phyloP scores from a whole-genome alignment of 1,140 invertebrate genomes.

The Probaryconus sp. region DNA sequence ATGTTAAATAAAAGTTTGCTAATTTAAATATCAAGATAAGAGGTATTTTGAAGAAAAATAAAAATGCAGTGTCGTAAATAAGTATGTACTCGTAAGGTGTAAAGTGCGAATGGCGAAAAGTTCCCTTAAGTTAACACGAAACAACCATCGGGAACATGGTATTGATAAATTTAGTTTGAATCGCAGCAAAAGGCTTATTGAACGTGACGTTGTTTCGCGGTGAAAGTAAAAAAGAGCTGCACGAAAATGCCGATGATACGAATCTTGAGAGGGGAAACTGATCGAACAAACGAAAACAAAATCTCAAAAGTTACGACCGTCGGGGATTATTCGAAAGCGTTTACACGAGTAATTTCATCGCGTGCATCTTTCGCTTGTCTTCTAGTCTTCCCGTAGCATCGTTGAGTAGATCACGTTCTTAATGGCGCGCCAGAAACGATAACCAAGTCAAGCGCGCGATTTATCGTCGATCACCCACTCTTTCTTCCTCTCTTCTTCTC shows the following conservation, averaged over 20 bases:
- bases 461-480: conserved; percentile 69
- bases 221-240: conserved; percentile 55
- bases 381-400: conserved; percentile 50
- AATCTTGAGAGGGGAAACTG: conserved; percentile 38
- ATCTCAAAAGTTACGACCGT: conserved; percentile 57
- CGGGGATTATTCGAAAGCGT: conserved; percentile 56
- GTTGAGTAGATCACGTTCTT: conserved; percentile 64
- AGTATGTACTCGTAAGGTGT: conserved; percentile 38
- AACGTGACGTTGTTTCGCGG: conserved; percentile 57
- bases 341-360: conserved; percentile 63
- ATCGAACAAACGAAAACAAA: conserved; percentile 61
- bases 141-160: conserved; percentile 42
- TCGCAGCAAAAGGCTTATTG: conserved; percentile 47
- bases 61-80: conserved; percentile 48
- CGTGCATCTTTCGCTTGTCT: conserved; percentile 61
- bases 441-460: conserved; percentile 72
- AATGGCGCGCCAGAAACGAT: conserved; percentile 70
- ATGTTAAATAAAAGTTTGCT: conserved; percentile 2
- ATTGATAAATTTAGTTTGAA: conserved; percentile 54
- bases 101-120: conserved; percentile 37
- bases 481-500: conserved; percentile 53
- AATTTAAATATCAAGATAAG: conserved; percentile 54
- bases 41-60: conserved; percentile 37
- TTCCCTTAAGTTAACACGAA: conserved; percentile 33
- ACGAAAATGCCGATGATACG: conserved; percentile 52